Evolutionary conservation across 2,888 invertebrate genomes (phyloP).

Genomic region (Syrista parreyssii): DNA sequence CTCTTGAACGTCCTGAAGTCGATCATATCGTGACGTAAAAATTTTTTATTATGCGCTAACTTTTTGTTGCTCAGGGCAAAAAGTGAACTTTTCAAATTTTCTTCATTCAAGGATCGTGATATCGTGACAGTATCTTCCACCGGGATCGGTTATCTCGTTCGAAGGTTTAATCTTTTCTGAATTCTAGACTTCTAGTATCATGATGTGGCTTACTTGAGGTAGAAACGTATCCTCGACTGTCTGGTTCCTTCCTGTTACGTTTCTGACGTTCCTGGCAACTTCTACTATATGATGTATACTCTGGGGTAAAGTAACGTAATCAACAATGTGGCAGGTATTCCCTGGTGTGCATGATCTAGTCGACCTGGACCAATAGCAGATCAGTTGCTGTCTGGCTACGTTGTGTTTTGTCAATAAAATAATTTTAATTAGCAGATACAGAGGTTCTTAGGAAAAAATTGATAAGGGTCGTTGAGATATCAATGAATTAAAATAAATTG

Average conservation of each 20-base stretch:
- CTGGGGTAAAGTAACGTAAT: conserved; percentile 36
- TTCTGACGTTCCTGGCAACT: background rate
- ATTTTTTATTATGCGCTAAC: background rate
- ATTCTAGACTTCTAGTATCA: background rate
- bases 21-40: background rate
- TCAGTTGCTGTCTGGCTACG: background rate
- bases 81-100: background rate
- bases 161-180: background rate
- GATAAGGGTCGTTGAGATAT: background rate
- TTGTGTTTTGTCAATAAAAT: background rate
- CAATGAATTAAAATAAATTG: background rate
- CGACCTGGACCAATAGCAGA: background rate
- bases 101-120: background rate
- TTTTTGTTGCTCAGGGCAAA: background rate
- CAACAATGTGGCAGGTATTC: conserved; percentile 33
- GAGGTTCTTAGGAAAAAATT: background rate
- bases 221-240: background rate
- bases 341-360: conserved; percentile 32
- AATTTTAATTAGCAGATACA: background rate
- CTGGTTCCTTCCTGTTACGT: background rate
- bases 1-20: background rate
- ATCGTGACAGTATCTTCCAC: background rate
- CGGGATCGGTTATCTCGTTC: background rate
- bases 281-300: conserved; percentile 18
- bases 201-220: background rate